Percentiles rank a stretch among this genome's conserved stretches.
These are phyloP conservation scores for Sminthurides bifidus DNA, from an alignment of 1,140 invertebrate species.

Conservation along the genomic window DNA sequence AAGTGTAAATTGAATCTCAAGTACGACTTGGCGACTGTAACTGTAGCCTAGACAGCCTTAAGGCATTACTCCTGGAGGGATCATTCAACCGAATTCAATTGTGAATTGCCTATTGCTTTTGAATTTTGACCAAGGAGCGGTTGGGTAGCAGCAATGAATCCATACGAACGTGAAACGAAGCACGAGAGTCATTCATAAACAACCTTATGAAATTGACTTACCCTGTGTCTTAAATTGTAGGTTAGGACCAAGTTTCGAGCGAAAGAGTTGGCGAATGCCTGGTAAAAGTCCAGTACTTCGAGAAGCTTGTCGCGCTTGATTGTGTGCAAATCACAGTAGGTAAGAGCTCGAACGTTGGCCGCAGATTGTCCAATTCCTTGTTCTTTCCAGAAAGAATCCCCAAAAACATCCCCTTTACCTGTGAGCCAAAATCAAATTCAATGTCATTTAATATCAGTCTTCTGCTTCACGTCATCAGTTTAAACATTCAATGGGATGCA, in stretches of 20 bases:
- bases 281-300: slow-evolving; percentile 98
- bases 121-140: too few species aligned
- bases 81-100: too few species aligned
- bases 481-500: background rate
- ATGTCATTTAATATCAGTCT: background rate
- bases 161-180: too few species aligned
- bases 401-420: slow-evolving; percentile 98
- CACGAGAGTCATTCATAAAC: too few species aligned
- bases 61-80: too few species aligned
- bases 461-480: too few species aligned
- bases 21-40: too few species aligned
- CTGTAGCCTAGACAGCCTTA: too few species aligned
- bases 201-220: slow-evolving; percentile 42
- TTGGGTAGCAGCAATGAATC: too few species aligned
- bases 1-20: too few species aligned
- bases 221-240: slow-evolving; percentile 92
- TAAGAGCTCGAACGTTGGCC: slow-evolving; percentile 94
- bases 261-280: slow-evolving; percentile 98
- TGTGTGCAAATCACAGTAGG: slow-evolving; percentile 98
- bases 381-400: slow-evolving; percentile 99
- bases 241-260: slow-evolving; percentile 94
- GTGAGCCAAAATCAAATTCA: slow-evolving; percentile 27
- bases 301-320: slow-evolving; percentile 86
- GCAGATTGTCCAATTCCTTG: slow-evolving; percentile 90
- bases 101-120: too few species aligned